These are phyloP conservation scores for Nycteola revayana DNA, from an alignment of 2,888 invertebrate species.

Conservation along the genomic window DNA sequence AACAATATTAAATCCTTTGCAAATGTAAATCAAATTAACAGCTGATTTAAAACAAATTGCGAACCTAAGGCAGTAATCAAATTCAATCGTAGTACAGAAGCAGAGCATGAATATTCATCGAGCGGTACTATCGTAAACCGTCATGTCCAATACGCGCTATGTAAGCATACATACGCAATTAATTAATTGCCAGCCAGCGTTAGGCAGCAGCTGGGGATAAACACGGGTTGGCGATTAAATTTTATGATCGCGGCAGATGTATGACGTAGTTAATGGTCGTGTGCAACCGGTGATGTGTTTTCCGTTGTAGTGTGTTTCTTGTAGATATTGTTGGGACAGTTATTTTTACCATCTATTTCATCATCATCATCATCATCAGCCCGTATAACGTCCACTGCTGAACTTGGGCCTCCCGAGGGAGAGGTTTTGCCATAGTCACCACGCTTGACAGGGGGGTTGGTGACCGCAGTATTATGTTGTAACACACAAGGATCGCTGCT, in stretches of 20 bases:
- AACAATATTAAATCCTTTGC: conserved; percentile 18
- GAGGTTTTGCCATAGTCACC: too few relatives aligned
- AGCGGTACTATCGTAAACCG: conserved; percentile 55
- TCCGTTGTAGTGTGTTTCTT: conserved; percentile 12
- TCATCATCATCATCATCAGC: too few relatives aligned
- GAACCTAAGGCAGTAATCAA: conserved; percentile 38
- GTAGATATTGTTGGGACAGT: conserved; percentile 5
- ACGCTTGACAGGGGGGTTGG: too few relatives aligned
- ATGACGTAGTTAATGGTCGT: conserved; percentile 53
- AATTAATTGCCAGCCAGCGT: conserved; percentile 71
- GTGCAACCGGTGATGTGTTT: conserved; percentile 31
- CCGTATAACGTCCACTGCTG: too few relatives aligned
- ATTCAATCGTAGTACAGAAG: conserved; percentile 56
- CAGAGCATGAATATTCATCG: conserved; percentile 64
- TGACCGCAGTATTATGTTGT: too few relatives aligned
- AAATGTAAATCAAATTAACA: conserved; percentile 29
- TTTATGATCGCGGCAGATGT: conserved; percentile 69
- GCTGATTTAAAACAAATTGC: conserved; percentile 23
- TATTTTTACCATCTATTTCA: too few relatives aligned
- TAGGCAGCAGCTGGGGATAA: conserved; percentile 62
- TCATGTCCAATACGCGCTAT: conserved; percentile 65
- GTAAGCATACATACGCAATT: conserved; percentile 65
- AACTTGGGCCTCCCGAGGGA: too few relatives aligned
- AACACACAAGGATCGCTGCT: too few relatives aligned
- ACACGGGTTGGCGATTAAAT: conserved; percentile 63